phyloP scores from a whole-genome alignment of 2,113 vertebrate species.

The Seriola dumerili region DNA sequence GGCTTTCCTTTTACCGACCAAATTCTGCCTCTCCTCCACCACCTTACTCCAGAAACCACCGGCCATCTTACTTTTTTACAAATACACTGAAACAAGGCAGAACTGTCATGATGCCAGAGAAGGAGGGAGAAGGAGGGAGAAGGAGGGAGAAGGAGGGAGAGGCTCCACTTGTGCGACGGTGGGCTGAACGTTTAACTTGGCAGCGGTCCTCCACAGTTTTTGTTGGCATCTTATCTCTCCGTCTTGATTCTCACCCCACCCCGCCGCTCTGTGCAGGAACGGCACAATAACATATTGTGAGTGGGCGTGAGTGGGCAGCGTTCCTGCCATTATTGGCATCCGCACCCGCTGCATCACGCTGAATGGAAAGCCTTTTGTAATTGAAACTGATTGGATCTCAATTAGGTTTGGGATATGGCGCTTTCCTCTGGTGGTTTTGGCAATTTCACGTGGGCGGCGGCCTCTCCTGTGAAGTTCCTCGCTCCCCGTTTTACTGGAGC shows the following conservation, averaged over 20 bases:
- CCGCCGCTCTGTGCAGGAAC: slow-evolving; percentile 4
- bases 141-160: background rate
- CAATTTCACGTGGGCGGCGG: slow-evolving; percentile 39
- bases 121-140: background rate
- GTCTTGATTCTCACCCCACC: background rate
- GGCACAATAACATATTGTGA: slow-evolving; percentile 51
- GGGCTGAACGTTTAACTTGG: slow-evolving; percentile 31
- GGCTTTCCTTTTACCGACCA: too few species aligned
- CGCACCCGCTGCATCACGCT: background rate
- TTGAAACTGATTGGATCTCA: slow-evolving; percentile 47
- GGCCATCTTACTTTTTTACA: background rate
- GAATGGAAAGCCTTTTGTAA: slow-evolving; percentile 20
- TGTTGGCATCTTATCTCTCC: background rate
- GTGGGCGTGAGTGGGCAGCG: slow-evolving; percentile 54
- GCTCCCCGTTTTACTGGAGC: slow-evolving; percentile 9
- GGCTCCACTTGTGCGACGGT: background rate
- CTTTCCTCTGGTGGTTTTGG: slow-evolving; percentile 51
- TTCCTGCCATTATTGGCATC: slow-evolving; percentile 24
- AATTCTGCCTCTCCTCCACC: too few species aligned
- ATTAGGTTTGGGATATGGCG: slow-evolving; percentile 45
- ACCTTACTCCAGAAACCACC: background rate
- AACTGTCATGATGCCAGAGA: background rate
- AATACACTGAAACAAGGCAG: background rate
- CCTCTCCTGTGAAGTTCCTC: slow-evolving; percentile 6
- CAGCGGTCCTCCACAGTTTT: background rate